Base-by-base conservation (phyloP, 2,888 invertebrate species). In the Philhelius pedissequus region DNA sequence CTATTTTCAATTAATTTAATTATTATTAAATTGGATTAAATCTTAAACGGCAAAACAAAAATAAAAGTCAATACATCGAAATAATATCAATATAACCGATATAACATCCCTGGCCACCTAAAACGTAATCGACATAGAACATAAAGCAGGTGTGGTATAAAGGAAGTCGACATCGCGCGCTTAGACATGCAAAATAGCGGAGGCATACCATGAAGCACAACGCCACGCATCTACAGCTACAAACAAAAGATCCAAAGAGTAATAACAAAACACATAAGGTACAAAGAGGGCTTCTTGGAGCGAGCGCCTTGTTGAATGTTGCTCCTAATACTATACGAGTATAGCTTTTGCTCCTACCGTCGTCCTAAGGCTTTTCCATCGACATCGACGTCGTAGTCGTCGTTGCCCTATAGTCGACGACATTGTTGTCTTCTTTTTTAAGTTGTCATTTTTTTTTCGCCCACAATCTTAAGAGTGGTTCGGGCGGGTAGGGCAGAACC, bases 351-450 rank as follows among this genome's bases (percentile, higher is more conserved):
- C 58, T 60, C 25, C 43, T 40, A n/a, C n/a, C 40, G 52, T 74
- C 69, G 64, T 78, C 83, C 83, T 79, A 70, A 52, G 79, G 75
- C 77, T 38, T 76, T 45, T 35, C 74, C 68, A 82, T 74, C 81
- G 22, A 48, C 22, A 48, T 22, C 48, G 68, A 64, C 77, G 35
- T 48, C 88, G 88, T 88, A 86, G 86, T 88, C 86, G 88, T 88
- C 86, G 48, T 48, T 48, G 64, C 40, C 58, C 60, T 54, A n/a
- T n/a, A 45, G 75, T 56, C 52, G 45, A 54, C 73, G 48, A 56
- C 32, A 56, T 25, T 88, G 89, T 89, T 87, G 87, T 88, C 88
- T 88, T 88, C 87, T 87, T 88, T 87, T 86, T 82, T 87, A 71
- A n/a, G 22, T 60, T 76, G 68, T 69, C 56, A 64, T 48, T 84